Conservation (phyloP, 2,888 invertebrate species). For the Aethes cnicana region DNA sequence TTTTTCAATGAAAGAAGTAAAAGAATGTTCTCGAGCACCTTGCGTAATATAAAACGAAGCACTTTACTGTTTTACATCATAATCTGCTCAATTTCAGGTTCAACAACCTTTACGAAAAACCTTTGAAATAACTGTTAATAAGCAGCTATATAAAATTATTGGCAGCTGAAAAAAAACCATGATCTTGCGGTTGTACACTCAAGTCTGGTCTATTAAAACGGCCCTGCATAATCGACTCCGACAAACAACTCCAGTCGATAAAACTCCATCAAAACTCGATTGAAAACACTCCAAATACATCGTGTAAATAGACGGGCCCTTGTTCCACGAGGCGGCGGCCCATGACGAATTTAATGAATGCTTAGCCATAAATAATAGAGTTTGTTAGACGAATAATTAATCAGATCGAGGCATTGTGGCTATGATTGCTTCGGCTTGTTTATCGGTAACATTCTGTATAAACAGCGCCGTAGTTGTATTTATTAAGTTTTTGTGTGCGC, state of each 20-base stretch:
- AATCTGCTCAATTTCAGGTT: too few species aligned
- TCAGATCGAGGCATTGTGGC: slow-evolving; percentile 52
- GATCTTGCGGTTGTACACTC: too few species aligned
- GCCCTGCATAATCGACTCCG: too few species aligned
- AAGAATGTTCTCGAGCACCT: too few species aligned
- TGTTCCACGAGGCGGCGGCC: slow-evolving; percentile 36
- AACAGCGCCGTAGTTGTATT: slow-evolving; percentile 12
- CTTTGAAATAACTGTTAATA: too few species aligned
- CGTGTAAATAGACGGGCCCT: slow-evolving; percentile 2
- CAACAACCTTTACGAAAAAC: too few species aligned
- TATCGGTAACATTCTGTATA: slow-evolving; percentile 17
- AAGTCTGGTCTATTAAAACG: too few species aligned
- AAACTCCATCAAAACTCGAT: slow-evolving; percentile 6
- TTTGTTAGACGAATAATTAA: slow-evolving; percentile 58
- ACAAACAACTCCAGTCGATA: neutral
- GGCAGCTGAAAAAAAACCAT: too few species aligned
- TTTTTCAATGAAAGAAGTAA: too few species aligned
- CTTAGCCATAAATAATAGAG: slow-evolving; percentile 61
- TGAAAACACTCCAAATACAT: slow-evolving; percentile 22
- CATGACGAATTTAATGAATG: slow-evolving; percentile 61
- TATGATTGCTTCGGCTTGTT: slow-evolving; percentile 38
- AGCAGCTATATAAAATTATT: too few species aligned
- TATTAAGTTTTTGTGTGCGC: slow-evolving; percentile 23
- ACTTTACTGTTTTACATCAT: too few species aligned
- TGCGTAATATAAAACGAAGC: too few species aligned